A percentile compares a stretch with the other conserved stretches of the same genome.
These are phyloP conservation scores for Halocynthia roretzi DNA, from an alignment of 23 tunicate genomes.

Conservation along the genomic window DNA sequence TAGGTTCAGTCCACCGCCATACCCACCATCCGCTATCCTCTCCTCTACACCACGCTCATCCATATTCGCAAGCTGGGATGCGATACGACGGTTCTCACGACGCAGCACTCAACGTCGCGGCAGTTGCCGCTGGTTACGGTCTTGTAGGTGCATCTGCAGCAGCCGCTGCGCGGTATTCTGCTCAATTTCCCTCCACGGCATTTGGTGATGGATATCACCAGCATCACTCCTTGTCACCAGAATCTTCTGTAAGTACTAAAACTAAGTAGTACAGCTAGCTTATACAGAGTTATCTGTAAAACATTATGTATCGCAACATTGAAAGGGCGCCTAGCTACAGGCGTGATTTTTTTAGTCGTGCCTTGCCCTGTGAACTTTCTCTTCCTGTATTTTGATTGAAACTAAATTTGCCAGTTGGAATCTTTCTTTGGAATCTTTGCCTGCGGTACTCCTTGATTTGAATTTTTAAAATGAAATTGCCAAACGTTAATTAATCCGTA, in stretches of 20 bases:
- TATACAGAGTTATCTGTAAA: too few species aligned
- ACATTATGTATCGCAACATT: too few species aligned
- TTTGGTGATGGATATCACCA: conserved; percentile 29
- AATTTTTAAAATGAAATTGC: too few species aligned
- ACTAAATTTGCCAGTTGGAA: background rate
- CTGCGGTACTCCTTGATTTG: too few species aligned
- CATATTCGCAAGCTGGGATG: conserved; percentile 33
- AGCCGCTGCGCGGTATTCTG: conserved; percentile 60
- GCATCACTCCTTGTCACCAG: background rate
- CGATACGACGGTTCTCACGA: conserved; percentile 56
- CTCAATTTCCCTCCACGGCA: conserved; percentile 65
- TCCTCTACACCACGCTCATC: conserved; percentile 54
- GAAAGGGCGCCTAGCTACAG: too few species aligned
- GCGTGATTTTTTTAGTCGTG: background rate
- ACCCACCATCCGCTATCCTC: conserved; percentile 43
- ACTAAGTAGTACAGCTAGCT: background rate
- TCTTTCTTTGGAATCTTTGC: too few species aligned
- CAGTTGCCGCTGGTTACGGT: conserved; percentile 82
- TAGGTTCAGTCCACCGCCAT: conserved; percentile 40
- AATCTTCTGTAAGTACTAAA: conserved; percentile 10
- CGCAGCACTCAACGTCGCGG: conserved; percentile 61
- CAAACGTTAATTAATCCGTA: too few species aligned
- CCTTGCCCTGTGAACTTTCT: background rate
- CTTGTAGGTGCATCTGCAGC: conserved; percentile 68
- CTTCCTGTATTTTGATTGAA: background rate